A percentile compares a stretch with the other conserved stretches of the same genome.
Conservation (phyloP, 2,888 invertebrate species). For the Molanna angustata region DNA sequence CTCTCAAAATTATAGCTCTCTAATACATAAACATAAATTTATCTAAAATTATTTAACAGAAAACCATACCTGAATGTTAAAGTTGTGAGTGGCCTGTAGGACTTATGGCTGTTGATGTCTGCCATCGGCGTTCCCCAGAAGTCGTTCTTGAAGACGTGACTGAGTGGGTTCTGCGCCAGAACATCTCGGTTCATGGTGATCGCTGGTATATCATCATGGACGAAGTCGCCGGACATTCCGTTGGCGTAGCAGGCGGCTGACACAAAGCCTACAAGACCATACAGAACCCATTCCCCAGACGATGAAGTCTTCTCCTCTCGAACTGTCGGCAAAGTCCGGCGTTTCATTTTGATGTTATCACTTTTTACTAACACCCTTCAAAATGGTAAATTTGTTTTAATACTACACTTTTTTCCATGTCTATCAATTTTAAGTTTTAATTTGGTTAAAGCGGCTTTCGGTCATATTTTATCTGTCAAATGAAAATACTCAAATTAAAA, state of each 20-base stretch:
- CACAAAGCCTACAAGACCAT: conserved; percentile 62
- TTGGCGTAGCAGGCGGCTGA: conserved; percentile 70
- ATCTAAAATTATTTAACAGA: background rate
- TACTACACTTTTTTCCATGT: background rate
- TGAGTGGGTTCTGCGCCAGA: conserved; percentile 61
- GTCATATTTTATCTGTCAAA: no score
- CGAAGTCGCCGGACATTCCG: conserved; percentile 76
- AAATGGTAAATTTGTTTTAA: no score
- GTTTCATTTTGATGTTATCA: conserved; percentile 44
- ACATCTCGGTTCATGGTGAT: conserved; percentile 81
- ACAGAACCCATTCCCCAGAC: conserved; percentile 59
- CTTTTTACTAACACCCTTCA: no score
- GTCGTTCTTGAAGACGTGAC: conserved; percentile 70
- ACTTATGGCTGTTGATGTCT: conserved; percentile 80
- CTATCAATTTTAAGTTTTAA: no score
- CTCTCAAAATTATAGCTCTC: no score
- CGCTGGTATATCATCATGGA: conserved; percentile 86
- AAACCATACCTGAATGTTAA: conserved; percentile 77
- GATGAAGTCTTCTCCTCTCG: conserved; percentile 47
- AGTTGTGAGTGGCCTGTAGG: conserved; percentile 80
- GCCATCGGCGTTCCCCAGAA: conserved; percentile 90
- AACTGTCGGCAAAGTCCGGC: conserved; percentile 48
- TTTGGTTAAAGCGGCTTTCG: no score
- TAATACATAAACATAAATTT: no score
- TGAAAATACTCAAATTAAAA: no score